These are phyloP conservation scores for Chrysogorgia sp. DNA, from an alignment of 92 coral and sea anemone species.

Conservation along the genomic window DNA sequence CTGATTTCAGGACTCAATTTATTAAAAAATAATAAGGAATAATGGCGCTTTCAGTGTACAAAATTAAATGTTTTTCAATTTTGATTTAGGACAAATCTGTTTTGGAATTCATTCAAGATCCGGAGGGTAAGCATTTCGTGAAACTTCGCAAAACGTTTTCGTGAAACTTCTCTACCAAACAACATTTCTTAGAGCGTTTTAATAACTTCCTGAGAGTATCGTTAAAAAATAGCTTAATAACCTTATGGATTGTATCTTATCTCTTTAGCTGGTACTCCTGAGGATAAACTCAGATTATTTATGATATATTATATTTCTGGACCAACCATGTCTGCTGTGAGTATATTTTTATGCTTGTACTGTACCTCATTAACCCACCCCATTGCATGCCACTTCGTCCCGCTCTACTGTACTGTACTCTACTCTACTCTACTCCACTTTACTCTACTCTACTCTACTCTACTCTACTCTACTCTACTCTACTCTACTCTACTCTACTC, in stretches of 20 bases:
- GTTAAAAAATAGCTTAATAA: not conserved
- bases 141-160: not conserved
- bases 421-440: no score
- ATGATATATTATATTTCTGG: constrained; percentile 93
- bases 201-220: not conserved
- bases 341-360: constrained; percentile 33
- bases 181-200: not conserved
- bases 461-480: no score
- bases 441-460: no score
- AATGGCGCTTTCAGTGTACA: not conserved
- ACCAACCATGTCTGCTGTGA: constrained; percentile 92
- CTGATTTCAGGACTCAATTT: no score
- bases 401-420: no score
- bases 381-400: no score
- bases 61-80: not conserved
- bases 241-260: not conserved
- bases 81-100: constrained; percentile 88
- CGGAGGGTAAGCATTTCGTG: constrained; percentile 69
- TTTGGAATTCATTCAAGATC: constrained; percentile 96
- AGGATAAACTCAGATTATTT: constrained; percentile 91
- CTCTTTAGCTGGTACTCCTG: constrained; percentile 86
- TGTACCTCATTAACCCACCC: not conserved
- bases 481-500: no score
- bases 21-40: not conserved
- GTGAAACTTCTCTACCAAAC: not conserved